Base-by-base conservation (phyloP, 1,140 invertebrate genomes). In the Magallana gigas region DNA sequence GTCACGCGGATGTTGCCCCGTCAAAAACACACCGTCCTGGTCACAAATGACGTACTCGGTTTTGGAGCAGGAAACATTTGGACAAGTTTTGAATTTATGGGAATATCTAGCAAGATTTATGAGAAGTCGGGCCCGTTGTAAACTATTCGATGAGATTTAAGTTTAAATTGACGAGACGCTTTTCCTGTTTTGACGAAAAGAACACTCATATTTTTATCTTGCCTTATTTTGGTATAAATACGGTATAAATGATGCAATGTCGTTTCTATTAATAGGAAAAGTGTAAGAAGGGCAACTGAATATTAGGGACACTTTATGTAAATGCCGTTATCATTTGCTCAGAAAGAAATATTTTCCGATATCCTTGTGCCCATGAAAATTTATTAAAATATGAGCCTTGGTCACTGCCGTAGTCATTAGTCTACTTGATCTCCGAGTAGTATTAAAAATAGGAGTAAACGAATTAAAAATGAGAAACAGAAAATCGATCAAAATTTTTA, bases 101-200 rank as follows among this genome's bases (percentile, higher is more conserved):
- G 68, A 76, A 76, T 76, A 29, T 76, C 68, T 76, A 29, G 68
- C 12, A 29, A 76, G 68, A 76, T 76, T 76, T 76, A 76, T 76
- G 68, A 76, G 68, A 12, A 76, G 68, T 76, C 68, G 36, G 68
- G 68, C 23, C 68, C 23, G 18, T 76, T 29, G 23, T 29, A 76
- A 76, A 29, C 68, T 23, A 76, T 76, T 76, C 68, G 68, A 76
- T 76, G 23, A 76, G 36, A 23, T 23, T 71, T 8, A 48, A 48
- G 6, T 9, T 36, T 12, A 8, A 12, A 76, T 76, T 76, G 68
- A 76, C 68, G 23, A 76, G 68, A 76, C 68, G 36, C 18, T 76
- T 76, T 76, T 76, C 68, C 68, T 76, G 68, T 76, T 76, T 76
- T 76, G 68, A 23, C 68, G 68, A 76, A 76, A 76, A 29, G 68